phyloP scores from a whole-genome alignment of 2,888 invertebrate species.

The Brachycybe producta region DNA sequence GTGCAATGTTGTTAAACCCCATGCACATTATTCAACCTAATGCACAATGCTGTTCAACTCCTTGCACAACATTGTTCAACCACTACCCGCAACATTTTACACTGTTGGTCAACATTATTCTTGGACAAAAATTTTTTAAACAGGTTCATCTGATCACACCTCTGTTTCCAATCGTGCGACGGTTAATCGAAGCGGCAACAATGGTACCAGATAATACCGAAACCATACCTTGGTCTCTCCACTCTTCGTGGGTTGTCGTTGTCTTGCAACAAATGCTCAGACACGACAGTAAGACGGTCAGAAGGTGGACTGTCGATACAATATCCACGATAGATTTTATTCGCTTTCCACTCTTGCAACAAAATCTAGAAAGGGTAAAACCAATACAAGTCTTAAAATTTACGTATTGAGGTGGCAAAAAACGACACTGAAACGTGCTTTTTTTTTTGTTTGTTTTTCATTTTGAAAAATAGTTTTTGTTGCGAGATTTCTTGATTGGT shows the following conservation, averaged over 20 bases:
- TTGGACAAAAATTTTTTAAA: background rate
- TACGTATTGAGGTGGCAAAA: background rate
- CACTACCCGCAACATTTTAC: no score
- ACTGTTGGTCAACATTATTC: no score
- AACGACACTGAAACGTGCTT: background rate
- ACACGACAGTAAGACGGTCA: conserved; percentile 13
- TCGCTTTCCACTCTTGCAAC: conserved; percentile 1
- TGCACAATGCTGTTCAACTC: no score
- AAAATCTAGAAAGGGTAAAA: conserved; percentile 7
- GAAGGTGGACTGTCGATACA: conserved; percentile 9
- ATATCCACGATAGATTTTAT: conserved; percentile 5
- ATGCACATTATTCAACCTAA: no score
- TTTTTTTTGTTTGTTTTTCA: background rate
- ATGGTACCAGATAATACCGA: background rate
- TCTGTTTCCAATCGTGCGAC: conserved; percentile 2
- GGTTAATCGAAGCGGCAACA: background rate
- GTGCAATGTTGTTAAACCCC: no score
- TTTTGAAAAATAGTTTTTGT: conserved; percentile 5
- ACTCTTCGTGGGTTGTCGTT: conserved; percentile 11
- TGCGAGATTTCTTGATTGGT: conserved; percentile 6
- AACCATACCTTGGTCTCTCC: conserved; percentile 3
- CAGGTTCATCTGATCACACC: conserved; percentile 16
- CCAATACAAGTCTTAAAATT: background rate
- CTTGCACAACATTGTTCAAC: no score
- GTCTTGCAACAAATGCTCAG: conserved; percentile 8